Conservation (phyloP, 2,888 invertebrate species). For the Sphaeridia pumilis region DNA sequence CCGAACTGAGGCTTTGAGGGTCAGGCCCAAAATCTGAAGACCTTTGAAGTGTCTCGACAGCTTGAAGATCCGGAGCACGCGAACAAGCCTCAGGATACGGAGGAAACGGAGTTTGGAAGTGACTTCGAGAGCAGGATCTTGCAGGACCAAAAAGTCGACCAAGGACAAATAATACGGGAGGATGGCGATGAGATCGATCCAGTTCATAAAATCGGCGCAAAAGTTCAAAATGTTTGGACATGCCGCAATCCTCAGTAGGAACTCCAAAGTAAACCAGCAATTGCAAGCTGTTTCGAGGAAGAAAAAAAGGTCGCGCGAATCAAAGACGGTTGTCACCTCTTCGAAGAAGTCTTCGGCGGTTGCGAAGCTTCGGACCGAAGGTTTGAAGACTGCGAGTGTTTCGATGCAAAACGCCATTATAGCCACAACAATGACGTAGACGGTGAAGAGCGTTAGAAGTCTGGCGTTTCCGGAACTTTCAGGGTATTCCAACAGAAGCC, state of each 20-base stretch:
- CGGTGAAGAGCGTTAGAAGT: constrained; percentile 22
- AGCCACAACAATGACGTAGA: constrained; percentile 23
- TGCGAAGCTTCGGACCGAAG: too few species aligned
- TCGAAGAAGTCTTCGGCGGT: neutral
- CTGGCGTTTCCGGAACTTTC: constrained; percentile 21
- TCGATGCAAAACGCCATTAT: constrained; percentile 27
- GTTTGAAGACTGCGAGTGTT: constrained; percentile 14
- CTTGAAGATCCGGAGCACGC: constrained; percentile 33
- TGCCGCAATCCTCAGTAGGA: constrained; percentile 10
- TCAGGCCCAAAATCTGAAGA: constrained; percentile 30
- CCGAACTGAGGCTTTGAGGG: constrained; percentile 27
- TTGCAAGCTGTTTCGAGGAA: constrained; percentile 23
- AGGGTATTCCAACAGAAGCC: constrained; percentile 31
- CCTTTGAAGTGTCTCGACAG: constrained; percentile 24
- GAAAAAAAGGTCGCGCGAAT: constrained; percentile 22
- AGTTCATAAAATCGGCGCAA: constrained; percentile 20
- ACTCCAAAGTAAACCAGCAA: constrained; percentile 25
- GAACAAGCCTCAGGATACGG: constrained; percentile 25
- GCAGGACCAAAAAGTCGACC: too few species aligned
- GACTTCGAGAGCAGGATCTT: neutral
- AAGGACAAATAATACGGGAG: constrained; percentile 25
- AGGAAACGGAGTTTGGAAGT: constrained; percentile 24
- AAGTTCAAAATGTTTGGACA: constrained; percentile 18
- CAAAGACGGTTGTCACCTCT: neutral
- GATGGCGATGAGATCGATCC: constrained; percentile 29